Evolutionary conservation across 2,113 vertebrate genomes (phyloP), one percentile per base, ranked within the genome.

Genomic region (Rhea pennata): DNA sequence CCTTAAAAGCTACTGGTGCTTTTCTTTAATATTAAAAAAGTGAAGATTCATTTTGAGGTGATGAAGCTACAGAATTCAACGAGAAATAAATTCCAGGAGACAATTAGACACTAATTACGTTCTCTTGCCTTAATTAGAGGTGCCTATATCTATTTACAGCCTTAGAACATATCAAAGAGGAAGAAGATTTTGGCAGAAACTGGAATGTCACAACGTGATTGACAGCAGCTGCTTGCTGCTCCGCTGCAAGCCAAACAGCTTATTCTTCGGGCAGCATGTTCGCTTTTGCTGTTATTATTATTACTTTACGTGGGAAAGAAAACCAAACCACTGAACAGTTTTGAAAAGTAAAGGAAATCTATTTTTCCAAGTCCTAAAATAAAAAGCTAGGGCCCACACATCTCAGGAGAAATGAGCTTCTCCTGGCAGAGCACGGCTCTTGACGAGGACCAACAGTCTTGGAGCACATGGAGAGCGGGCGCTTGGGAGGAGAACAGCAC

Each of bases 91-190:
- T 74, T 76, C 53, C 94, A 92, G 87, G 89, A 96, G 95, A 93
- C 76, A 66, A 77, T 8, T 31, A 59, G 56, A 77, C 58, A 42
- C 93, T 97, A 96, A 97, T 96, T 96, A 89, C 92, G 67, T 90
- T 93, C 58, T 93, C 78, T 76, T 70, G 75, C 83, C 83, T 95
- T 95, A 96, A 97, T 97, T 95, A 93, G 89, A 89, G 91, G 67
- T 74, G 89, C 69, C 88, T 95, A 58, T 73, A 85, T 91, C 74
- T 93, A 91, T 96, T 95, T 92, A 72, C 76, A 89, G 91, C 51
- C 84, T 9, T 8, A 79, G 74, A 93, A 95, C 50, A 80, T 56
- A 83, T 77, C 95, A 81, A 71, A 84, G 69, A 65, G 81, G 78
- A 90, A 94, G 87, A 74, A 26, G 91, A 78, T 54, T 72, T 95